Evolutionary conservation across 2,113 vertebrate species (phyloP).

Genomic region (Dissostichus mawsoni): DNA sequence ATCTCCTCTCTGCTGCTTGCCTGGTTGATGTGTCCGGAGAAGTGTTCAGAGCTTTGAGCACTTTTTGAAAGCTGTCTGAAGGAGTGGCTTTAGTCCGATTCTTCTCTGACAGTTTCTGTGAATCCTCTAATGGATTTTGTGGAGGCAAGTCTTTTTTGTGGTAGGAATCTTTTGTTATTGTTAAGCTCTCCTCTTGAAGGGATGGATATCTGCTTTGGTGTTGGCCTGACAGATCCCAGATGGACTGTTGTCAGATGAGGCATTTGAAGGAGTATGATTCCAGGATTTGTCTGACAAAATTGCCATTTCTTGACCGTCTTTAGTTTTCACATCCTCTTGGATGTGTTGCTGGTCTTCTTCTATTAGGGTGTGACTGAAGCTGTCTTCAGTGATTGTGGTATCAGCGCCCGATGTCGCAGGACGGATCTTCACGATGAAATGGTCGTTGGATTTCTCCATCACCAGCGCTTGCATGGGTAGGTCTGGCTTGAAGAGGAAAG

Average conservation of each 20-base stretch:
- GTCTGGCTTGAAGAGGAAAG: constrained; percentile 89
- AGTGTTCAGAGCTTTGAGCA: background rate
- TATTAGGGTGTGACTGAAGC: constrained; percentile 36
- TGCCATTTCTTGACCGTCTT: background rate
- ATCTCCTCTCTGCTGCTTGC: background rate
- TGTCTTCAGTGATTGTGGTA: constrained; percentile 41
- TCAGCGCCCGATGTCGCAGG: constrained; percentile 71
- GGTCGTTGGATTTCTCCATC: constrained; percentile 96
- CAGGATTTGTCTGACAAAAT: background rate
- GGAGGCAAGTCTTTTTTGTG: background rate
- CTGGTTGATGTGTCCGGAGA: background rate
- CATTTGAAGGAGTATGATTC: background rate
- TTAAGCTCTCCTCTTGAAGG: background rate
- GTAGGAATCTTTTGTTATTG: background rate
- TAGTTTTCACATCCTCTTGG: background rate
- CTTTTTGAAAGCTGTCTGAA: background rate
- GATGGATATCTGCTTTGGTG: background rate
- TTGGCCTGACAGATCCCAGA: background rate
- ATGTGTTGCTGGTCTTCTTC: constrained; percentile 13
- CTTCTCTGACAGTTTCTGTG: background rate
- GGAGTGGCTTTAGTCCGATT: background rate
- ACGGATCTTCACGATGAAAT: constrained; percentile 95
- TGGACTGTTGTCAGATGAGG: background rate
- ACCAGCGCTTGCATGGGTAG: constrained; percentile 95
- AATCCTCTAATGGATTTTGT: background rate